phyloP scores from a whole-genome alignment of 2,888 invertebrate species.

The Apamea crenata region DNA sequence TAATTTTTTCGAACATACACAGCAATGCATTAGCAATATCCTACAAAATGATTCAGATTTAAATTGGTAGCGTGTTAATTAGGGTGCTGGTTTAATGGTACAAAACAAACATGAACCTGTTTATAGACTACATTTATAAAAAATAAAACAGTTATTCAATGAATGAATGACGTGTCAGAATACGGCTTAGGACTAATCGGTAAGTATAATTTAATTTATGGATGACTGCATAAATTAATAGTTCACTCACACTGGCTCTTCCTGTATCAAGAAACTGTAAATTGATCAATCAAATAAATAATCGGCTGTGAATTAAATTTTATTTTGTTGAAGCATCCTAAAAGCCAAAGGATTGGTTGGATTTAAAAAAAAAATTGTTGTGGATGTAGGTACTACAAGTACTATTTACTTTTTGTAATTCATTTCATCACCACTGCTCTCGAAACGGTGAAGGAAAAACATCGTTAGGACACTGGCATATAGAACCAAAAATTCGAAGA shows the following conservation, averaged over 20 bases:
- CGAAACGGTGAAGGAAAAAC: too few relatives aligned
- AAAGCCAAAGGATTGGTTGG: not conserved
- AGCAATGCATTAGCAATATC: too few relatives aligned
- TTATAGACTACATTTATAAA: too few relatives aligned
- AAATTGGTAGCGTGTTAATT: too few relatives aligned
- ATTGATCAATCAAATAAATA: not conserved
- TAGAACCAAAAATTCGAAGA: too few relatives aligned
- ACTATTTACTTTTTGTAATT: too few relatives aligned
- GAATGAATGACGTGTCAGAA: conserved; percentile 2
- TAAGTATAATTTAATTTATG: conserved; percentile 2
- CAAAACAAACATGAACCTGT: too few relatives aligned
- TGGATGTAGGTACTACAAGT: not conserved
- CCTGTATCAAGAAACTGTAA: not conserved
- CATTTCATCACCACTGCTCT: too few relatives aligned
- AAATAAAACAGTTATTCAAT: not conserved
- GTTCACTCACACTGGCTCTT: conserved; percentile 12
- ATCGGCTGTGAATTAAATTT: not conserved
- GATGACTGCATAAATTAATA: not conserved
- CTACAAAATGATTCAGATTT: too few relatives aligned
- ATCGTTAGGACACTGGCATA: too few relatives aligned
- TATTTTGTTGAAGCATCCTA: not conserved
- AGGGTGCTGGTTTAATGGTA: too few relatives aligned
- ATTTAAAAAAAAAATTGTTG: not conserved
- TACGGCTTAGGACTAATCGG: conserved; percentile 6
- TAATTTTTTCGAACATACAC: too few relatives aligned